phyloP scores from a whole-genome alignment of 2,113 vertebrate species.

The Takifugu bimaculatus region DNA sequence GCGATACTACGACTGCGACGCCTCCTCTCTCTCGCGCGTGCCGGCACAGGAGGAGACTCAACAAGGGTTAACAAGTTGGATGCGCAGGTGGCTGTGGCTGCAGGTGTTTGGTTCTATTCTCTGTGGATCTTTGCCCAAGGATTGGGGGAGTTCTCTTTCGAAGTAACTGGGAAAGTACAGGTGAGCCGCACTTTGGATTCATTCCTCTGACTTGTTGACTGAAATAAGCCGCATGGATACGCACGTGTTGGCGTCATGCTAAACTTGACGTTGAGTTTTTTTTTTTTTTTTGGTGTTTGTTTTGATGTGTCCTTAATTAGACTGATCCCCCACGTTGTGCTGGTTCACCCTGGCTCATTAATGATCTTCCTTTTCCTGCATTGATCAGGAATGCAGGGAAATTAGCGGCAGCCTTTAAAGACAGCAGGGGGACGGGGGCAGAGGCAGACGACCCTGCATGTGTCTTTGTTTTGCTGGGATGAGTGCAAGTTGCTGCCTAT shows the following conservation, averaged over 20 bases:
- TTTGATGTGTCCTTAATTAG: not conserved
- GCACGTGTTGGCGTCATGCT: too few relatives aligned
- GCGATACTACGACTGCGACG: slow-evolving; percentile 10
- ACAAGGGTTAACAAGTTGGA: slow-evolving; percentile 36
- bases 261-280: not conserved
- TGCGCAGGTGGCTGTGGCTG: slow-evolving; percentile 14
- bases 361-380: slow-evolving; percentile 9
- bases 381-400: slow-evolving; percentile 26
- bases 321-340: not conserved
- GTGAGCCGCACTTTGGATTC: slow-evolving; percentile 34
- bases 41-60: slow-evolving; percentile 10
- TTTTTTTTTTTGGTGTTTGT: not conserved
- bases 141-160: slow-evolving; percentile 9
- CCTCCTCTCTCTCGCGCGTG: slow-evolving; percentile 7
- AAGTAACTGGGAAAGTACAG: slow-evolving; percentile 25
- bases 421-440: slow-evolving; percentile 3
- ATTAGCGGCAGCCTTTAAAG: slow-evolving; percentile 26
- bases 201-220: slow-evolving; percentile 54
- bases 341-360: slow-evolving; percentile 6
- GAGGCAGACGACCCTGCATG: slow-evolving; percentile 6
- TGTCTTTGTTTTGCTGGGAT: slow-evolving; percentile 38
- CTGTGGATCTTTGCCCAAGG: slow-evolving; percentile 18
- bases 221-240: not conserved
- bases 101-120: slow-evolving; percentile 8
- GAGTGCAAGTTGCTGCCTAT: slow-evolving; percentile 8